Evolutionary conservation across 92 coral and sea anemone species (phyloP).

Genomic region (Blastomussa wellsi): DNA sequence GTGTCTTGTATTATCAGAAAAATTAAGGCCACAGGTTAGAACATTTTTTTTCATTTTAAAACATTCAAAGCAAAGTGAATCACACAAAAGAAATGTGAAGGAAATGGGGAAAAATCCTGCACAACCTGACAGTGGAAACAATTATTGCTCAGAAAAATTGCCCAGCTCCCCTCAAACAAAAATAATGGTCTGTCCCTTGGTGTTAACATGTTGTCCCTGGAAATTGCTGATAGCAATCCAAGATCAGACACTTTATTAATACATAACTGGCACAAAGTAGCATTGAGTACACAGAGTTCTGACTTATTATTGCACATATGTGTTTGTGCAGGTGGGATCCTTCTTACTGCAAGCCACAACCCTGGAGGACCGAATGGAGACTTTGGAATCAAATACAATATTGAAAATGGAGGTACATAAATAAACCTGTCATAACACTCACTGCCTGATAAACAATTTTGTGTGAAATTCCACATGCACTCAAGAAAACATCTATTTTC

Average conservation of each 20-base stretch:
- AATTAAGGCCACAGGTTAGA: slow-evolving; percentile 86
- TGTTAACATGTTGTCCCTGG: no score
- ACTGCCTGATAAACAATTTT: background rate
- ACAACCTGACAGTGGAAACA: no score
- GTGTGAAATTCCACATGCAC: background rate
- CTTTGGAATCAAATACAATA: slow-evolving; percentile 95
- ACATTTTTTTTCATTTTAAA: background rate
- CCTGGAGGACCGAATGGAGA: slow-evolving; percentile 96
- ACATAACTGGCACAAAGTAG: no score
- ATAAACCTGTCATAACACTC: background rate
- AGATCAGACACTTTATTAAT: background rate
- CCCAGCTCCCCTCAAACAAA: no score
- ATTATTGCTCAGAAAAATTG: no score
- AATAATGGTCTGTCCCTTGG: no score
- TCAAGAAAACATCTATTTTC: no score
- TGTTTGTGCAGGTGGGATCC: slow-evolving; percentile 77
- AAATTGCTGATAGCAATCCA: no score
- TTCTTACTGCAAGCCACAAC: slow-evolving; percentile 96
- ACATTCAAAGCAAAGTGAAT: no score
- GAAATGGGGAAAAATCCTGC: no score
- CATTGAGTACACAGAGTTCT: background rate
- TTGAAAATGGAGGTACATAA: slow-evolving; percentile 89
- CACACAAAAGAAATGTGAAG: no score
- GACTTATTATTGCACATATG: no score
- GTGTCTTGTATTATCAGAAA: slow-evolving; percentile 91